Percentiles rank a stretch among this genome's conserved stretches.
Conservation (phyloP, 23 tunicate genomes). For the Halocynthia roretzi region DNA sequence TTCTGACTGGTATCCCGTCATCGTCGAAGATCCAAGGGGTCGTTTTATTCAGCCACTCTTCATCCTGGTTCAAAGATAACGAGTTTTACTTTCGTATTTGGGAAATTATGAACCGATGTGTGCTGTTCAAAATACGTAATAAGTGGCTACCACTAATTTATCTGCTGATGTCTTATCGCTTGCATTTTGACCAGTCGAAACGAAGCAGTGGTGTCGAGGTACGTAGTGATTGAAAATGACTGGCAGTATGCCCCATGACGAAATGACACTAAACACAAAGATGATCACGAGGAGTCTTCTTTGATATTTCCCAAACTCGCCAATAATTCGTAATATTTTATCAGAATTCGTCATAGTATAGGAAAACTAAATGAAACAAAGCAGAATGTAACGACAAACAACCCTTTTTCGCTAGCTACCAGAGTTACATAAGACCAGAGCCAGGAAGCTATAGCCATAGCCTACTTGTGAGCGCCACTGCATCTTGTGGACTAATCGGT, state of each 20-base stretch:
- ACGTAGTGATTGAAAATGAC: slow-evolving; percentile 1
- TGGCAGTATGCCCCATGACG: neutral
- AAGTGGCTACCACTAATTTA: neutral
- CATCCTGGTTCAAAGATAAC: neutral
- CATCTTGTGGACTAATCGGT: too few relatives aligned
- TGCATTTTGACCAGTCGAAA: neutral
- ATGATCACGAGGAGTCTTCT: neutral
- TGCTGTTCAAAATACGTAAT: neutral
- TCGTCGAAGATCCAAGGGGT: neutral
- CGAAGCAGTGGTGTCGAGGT: neutral
- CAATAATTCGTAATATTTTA: too few relatives aligned
- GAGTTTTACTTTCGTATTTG: too few relatives aligned
- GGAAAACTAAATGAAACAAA: too few relatives aligned
- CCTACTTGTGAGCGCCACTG: too few relatives aligned
- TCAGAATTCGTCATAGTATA: too few relatives aligned
- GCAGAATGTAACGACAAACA: too few relatives aligned
- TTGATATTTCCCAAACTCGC: neutral
- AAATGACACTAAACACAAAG: neutral
- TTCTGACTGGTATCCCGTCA: neutral
- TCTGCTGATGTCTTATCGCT: neutral
- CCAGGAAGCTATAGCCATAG: too few relatives aligned
- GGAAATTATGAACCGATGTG: too few relatives aligned
- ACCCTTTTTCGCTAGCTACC: too few relatives aligned
- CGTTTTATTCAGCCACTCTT: neutral
- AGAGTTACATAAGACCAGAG: too few relatives aligned